A percentile compares a stretch with the other conserved stretches of the same genome.
These are phyloP conservation scores for Parelbella ahira DNA, from an alignment of 2,888 invertebrate species.

Conservation along the genomic window DNA sequence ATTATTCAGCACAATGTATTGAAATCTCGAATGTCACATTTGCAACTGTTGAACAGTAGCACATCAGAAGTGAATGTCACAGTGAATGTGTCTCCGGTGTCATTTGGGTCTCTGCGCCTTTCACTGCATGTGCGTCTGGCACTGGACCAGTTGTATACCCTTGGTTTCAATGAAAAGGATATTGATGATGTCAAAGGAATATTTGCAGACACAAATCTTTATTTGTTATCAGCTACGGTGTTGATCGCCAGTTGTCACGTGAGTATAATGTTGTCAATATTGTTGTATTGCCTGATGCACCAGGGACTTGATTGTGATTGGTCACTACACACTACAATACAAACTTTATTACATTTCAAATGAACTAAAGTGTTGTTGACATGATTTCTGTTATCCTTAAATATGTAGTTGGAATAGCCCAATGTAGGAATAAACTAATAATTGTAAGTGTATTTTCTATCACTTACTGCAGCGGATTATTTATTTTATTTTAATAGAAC, in stretches of 20 bases:
- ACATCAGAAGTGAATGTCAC: constrained; percentile 83
- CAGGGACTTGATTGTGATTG: too few relatives aligned
- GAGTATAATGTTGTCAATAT: constrained; percentile 79
- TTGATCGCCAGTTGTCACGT: constrained; percentile 96
- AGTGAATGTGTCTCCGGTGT: constrained; percentile 86
- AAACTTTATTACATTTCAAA: too few relatives aligned
- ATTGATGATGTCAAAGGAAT: constrained; percentile 98
- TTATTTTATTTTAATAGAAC: too few relatives aligned
- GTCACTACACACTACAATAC: too few relatives aligned
- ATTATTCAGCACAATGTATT: constrained; percentile 91
- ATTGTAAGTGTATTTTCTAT: too few relatives aligned
- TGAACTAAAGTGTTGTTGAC: too few relatives aligned
- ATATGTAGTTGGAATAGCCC: too few relatives aligned
- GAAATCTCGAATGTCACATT: constrained; percentile 88
- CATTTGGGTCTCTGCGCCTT: constrained; percentile 89
- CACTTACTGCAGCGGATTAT: too few relatives aligned
- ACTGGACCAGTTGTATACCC: constrained; percentile 83
- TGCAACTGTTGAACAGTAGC: constrained; percentile 83
- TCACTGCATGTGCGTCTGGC: constrained; percentile 89
- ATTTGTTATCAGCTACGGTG: constrained; percentile 93
- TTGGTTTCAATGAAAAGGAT: constrained; percentile 96
- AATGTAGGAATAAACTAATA: too few relatives aligned
- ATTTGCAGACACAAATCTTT: constrained; percentile 97
- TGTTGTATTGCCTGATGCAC: too few relatives aligned
- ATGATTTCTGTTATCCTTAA: too few relatives aligned